A percentile compares a stretch with the other conserved stretches of the same genome.
phyloP scores from a whole-genome alignment of 2,797 vertebrate species.

The Syngnathus acus region DNA sequence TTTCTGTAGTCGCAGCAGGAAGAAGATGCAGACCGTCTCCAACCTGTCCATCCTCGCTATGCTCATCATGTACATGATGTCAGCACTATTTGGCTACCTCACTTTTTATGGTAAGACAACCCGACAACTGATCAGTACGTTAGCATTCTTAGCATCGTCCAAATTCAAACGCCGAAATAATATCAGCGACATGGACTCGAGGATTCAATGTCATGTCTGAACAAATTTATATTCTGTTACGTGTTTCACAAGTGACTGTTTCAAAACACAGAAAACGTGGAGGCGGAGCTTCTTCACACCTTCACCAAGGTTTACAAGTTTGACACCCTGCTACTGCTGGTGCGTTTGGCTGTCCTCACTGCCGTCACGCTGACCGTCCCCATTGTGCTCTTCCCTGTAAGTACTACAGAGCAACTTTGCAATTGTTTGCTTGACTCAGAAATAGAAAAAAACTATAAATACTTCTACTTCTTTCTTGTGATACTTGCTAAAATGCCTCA shows the following conservation, averaged over 20 bases:
- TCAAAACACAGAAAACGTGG: constrained; percentile 76
- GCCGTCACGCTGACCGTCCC: constrained; percentile 93
- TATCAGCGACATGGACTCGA: not conserved
- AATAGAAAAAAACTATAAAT: not conserved
- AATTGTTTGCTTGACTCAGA: not conserved
- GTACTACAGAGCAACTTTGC: constrained; percentile 45
- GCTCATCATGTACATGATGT: constrained; percentile 93
- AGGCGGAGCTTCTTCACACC: constrained; percentile 91
- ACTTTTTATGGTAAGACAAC: constrained; percentile 85
- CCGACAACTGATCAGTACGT: not conserved
- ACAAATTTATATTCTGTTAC: not conserved
- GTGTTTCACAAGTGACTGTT: not conserved
- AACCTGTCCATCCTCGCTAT: constrained; percentile 92
- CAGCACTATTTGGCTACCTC: constrained; percentile 92
- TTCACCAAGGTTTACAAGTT: constrained; percentile 91
- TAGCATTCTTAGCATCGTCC: not conserved
- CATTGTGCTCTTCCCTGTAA: constrained; percentile 94
- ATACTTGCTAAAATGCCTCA: constrained; percentile 3
- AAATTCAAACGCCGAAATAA: not conserved
- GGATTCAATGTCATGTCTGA: not conserved
- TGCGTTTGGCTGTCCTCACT: constrained; percentile 90
- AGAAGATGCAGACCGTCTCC: constrained; percentile 90
- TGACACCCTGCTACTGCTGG: constrained; percentile 80
- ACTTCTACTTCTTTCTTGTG: constrained; percentile 6
- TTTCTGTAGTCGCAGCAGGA: constrained; percentile 75